Conservation (phyloP, 2,797 vertebrate genomes). For the Rhyacichthys aspro region DNA sequence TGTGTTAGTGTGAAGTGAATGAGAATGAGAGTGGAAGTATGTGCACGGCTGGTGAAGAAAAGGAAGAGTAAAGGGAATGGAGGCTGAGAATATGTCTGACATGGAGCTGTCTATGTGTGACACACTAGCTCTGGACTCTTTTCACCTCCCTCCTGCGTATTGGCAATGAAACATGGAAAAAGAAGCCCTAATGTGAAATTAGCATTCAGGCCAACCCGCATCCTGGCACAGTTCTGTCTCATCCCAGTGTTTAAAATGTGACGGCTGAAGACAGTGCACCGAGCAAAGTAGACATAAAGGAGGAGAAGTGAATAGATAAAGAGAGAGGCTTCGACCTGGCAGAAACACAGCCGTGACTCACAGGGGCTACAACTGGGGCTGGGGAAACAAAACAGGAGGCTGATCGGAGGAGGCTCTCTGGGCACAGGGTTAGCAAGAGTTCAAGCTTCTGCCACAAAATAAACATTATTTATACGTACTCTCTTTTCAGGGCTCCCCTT, state of each 20-base stretch:
- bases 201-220: constrained; percentile 40
- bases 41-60: constrained; percentile 11
- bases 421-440: constrained; percentile 15
- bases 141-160: constrained; percentile 41
- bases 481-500: neutral
- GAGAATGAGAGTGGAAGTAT: constrained; percentile 35
- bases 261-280: constrained; percentile 25
- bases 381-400: constrained; percentile 2
- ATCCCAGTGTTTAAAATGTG: constrained; percentile 33
- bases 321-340: constrained; percentile 13
- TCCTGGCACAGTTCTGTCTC: constrained; percentile 39
- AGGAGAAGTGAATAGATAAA: constrained; percentile 7
- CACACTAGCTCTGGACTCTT: constrained; percentile 36
- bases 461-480: constrained; percentile 4
- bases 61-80: constrained; percentile 7
- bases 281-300: constrained; percentile 21
- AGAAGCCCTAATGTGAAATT: constrained; percentile 50
- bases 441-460: constrained; percentile 26
- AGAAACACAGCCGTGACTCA: constrained; percentile 39
- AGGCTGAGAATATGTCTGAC: constrained; percentile 43
- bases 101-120: constrained; percentile 53
- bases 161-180: constrained; percentile 41
- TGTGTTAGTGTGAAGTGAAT: constrained; percentile 35
- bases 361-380: constrained; percentile 17
- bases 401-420: neutral